Base-by-base conservation (phyloP, 2,797 vertebrate species). In the Falco columbarius region DNA sequence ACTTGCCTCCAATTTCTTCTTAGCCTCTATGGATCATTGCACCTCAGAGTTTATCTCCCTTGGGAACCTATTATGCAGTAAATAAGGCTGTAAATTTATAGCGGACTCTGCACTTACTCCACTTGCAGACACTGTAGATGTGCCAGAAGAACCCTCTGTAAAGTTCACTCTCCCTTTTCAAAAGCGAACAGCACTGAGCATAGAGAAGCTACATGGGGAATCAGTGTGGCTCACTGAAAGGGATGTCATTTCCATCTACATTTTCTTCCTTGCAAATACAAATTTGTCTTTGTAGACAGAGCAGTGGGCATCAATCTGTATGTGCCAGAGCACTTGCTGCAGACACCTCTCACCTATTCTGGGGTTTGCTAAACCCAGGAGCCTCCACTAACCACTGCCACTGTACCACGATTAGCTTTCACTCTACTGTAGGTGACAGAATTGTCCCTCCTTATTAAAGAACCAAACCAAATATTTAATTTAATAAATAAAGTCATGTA, bases 11-110 rank as follows among this genome's bases (percentile, higher is more conserved):
- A 62, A 29, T 97, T 89, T 77, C 79, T 91, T 19, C 81, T 72
- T 38, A 86, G 84, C 42, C 52, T 84, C 80, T 47, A 54, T 0
- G 36, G 77, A 84, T 92, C 86, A 73, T 30, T 82, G 83, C 77
- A 81, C 81, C 66, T 79, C 55, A 88, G 88, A 86, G 54, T 36
- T 68, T 12, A n/a, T 32, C 51, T 95, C 95, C 86, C 86, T n/a
- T 18, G 93, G 86, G 86, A 96, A 27, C 77, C 89, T 85, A 93
- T 89, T 93, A 94, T 32, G 81, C 86, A 70, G 90, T 68, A 96
- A 96, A 96, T 90, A 94, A 92, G 47, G 90, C 81, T 89, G 86
- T 56, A 90, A 92, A 95, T 96, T 86, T 89, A 90, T 38, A 89
- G 74, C 55, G 81, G n/a, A 61, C 76, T 36, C 58, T 56, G 74